Percentiles rank a stretch among this genome's conserved stretches.
Evolutionary conservation across 2,888 invertebrate genomes (phyloP).

Genomic region (Cenopis cana): DNA sequence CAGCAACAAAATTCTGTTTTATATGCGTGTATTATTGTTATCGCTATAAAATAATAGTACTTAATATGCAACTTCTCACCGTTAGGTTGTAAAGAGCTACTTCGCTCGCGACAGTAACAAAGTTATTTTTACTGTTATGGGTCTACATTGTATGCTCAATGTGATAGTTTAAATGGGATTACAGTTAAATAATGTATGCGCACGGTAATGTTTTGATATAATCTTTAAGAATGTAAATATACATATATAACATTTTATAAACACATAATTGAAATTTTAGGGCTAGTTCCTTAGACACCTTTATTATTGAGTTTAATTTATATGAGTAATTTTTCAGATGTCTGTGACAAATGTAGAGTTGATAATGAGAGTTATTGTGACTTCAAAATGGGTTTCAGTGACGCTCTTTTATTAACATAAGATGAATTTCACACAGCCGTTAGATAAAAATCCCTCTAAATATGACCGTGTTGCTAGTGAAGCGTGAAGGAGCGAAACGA

Average conservation of each 20-base stretch:
- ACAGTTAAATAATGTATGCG: constrained; percentile 7
- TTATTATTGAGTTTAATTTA: not conserved
- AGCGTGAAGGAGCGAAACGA: constrained; percentile 40
- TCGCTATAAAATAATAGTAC: constrained; percentile 26
- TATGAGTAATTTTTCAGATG: not conserved
- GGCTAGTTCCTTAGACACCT: not conserved
- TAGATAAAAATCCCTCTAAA: constrained; percentile 38
- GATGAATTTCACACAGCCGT: constrained; percentile 16
- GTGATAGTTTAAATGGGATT: constrained; percentile 38
- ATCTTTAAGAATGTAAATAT: constrained; percentile 2
- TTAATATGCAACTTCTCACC: constrained; percentile 33
- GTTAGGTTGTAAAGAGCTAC: constrained; percentile 32
- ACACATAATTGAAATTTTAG: too few relatives aligned
- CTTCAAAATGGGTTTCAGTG: not conserved
- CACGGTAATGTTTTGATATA: constrained; percentile 8
- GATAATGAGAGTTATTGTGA: too few relatives aligned
- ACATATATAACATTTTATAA: not conserved
- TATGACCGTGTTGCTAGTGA: constrained; percentile 37
- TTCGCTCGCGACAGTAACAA: constrained; percentile 36
- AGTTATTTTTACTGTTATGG: constrained; percentile 36
- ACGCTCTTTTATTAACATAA: not conserved
- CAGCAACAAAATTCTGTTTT: constrained; percentile 3
- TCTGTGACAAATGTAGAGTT: not conserved
- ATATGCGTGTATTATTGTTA: constrained; percentile 20
- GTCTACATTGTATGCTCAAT: constrained; percentile 34